Evolutionary conservation across 2,888 invertebrate genomes (phyloP), one percentile per base, ranked within the genome.

Genomic region (Mythimna albipuncta): DNA sequence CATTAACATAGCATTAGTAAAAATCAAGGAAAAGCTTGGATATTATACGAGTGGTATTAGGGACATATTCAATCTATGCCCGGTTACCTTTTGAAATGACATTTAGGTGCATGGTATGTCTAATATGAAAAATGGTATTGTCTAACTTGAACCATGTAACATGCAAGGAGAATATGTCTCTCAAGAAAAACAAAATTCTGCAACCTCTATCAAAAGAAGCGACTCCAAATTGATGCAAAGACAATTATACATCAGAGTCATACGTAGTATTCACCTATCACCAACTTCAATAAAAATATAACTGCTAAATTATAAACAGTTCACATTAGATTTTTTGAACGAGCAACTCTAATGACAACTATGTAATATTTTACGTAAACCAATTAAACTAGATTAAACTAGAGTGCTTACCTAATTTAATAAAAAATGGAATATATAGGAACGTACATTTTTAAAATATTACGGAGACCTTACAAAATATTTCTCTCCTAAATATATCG

Each of bases 51-150:
- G n/a, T n/a, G n/a, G n/a, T 47, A 47, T 47, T 16, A 13, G 7
- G 19, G 44, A 32, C 13, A 47, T n/a, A n/a, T 35, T 7, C 7
- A 44, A 66, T 16, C 21, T 61, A 21, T 13, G n/a, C 10, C 21
- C 38, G 47, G 21, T 47, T 59, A 59, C n/a, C 6, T 47, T 19
- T n/a, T n/a, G n/a, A n/a, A n/a, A n/a, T n/a, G n/a, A n/a, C n/a
- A n/a, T n/a, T n/a, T n/a, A n/a, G 7, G 19, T 19, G 19, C 50
- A n/a, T 58, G 11, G 32, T n/a, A 41, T 52, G 10, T 50, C 32
- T 52, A 6, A 6, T 44, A 50, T 57, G 13, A 57, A 75, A 21
- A 10, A 32, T 57, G n/a, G 7, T 32, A 50, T 57, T 72, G 32
- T 32, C 64, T 21, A 21, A 50, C 13, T 13, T 47, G 52, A 52